Evolutionary conservation across 2,113 vertebrate species (phyloP).

Genomic region (Nothobranchius furzeri): DNA sequence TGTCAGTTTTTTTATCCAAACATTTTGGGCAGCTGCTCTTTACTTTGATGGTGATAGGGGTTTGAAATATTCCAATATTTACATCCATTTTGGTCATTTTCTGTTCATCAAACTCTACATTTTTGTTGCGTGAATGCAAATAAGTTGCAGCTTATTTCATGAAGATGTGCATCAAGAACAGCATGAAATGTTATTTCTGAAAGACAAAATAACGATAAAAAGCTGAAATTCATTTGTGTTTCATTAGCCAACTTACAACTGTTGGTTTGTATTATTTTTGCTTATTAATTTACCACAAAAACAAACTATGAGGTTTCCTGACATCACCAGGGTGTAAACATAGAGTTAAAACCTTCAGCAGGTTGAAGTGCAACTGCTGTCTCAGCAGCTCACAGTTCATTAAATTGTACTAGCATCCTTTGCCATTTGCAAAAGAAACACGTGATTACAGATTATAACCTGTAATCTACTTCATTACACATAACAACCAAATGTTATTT

Average conservation of each 20-base stretch:
- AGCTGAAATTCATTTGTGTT: neutral
- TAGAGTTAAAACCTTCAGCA: neutral
- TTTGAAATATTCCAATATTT: too few relatives aligned
- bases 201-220: too few relatives aligned
- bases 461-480: too few relatives aligned
- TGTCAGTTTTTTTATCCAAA: too few relatives aligned
- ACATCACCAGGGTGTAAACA: slow-evolving; percentile 7
- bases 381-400: slow-evolving; percentile 25
- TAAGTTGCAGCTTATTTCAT: too few relatives aligned
- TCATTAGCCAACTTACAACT: neutral
- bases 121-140: too few relatives aligned
- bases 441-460: neutral
- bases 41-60: too few relatives aligned
- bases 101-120: too few relatives aligned
- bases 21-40: too few relatives aligned
- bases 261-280: neutral
- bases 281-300: neutral
- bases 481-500: neutral
- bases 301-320: neutral
- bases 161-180: too few relatives aligned
- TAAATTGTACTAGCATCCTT: neutral
- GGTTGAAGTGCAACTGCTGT: neutral
- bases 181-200: too few relatives aligned
- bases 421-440: slow-evolving; percentile 8
- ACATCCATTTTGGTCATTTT: too few relatives aligned